Evolutionary conservation across 1,140 invertebrate genomes (phyloP).

Genomic region (Steinernema khuongi): DNA sequence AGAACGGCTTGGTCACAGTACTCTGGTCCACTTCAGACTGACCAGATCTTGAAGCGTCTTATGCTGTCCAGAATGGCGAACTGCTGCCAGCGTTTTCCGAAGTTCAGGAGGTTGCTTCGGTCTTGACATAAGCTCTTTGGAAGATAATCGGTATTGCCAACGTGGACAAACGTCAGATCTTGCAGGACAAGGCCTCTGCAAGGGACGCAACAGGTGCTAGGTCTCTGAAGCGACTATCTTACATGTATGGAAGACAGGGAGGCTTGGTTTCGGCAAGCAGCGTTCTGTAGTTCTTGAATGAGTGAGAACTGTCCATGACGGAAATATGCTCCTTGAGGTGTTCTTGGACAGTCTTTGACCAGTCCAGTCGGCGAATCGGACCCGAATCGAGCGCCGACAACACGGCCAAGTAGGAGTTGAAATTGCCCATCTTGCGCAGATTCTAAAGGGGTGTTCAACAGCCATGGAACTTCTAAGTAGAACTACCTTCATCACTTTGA

Average conservation of each 20-base stretch:
- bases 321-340: constrained; percentile 78
- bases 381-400: constrained; percentile 92
- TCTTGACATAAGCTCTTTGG: constrained; percentile 66
- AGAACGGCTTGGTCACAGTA: not conserved
- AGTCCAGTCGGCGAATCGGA: constrained; percentile 85
- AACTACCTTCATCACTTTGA: constrained; percentile 92
- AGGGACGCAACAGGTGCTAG: constrained; percentile 52
- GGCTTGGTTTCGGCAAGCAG: constrained; percentile 86
- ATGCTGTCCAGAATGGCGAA: constrained; percentile 95
- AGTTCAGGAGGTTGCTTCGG: constrained; percentile 72
- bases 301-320: constrained; percentile 89
- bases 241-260: constrained; percentile 96
- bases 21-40: not conserved
- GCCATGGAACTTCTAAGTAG: not conserved
- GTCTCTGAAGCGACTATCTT: constrained; percentile 1
- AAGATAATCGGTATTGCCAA: constrained; percentile 84
- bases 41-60: constrained; percentile 68
- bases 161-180: constrained; percentile 96
- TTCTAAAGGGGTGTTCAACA: constrained; percentile 52
- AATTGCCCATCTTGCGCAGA: constrained; percentile 90
- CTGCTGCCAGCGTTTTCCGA: constrained; percentile 95
- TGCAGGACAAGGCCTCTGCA: constrained; percentile 89
- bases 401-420: constrained; percentile 93
- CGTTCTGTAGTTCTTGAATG: constrained; percentile 86
- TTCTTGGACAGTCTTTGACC: constrained; percentile 82